These are phyloP conservation scores for Proterorhinus semilunaris DNA, from an alignment of 2,113 vertebrate genomes.

Conservation along the genomic window DNA sequence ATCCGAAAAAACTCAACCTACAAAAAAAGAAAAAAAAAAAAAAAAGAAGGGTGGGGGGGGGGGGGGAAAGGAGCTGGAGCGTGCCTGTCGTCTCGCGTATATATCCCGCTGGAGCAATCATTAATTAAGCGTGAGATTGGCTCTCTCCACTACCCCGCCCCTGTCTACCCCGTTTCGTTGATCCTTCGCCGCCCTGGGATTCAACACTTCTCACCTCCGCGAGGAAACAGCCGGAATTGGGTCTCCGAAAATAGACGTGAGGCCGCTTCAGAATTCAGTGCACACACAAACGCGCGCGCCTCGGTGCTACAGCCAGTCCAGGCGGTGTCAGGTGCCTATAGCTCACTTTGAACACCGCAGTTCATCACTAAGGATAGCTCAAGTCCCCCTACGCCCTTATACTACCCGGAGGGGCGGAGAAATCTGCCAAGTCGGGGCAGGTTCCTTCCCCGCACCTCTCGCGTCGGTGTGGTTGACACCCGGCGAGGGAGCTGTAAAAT, in stretches of 20 bases:
- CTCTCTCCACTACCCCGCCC: constrained; percentile 46
- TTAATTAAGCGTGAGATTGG: constrained; percentile 72
- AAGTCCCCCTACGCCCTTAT: constrained; percentile 46
- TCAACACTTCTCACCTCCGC: constrained; percentile 39
- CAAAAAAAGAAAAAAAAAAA: too few species aligned
- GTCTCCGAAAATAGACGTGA: constrained; percentile 46
- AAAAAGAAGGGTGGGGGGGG: constrained; percentile 9
- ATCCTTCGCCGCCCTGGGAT: constrained; percentile 46
- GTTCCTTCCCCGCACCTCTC: constrained; percentile 47
- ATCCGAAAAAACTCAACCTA: constrained; percentile 11
- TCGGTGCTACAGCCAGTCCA: neutral
- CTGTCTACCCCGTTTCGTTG: constrained; percentile 38
- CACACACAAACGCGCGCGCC: neutral
- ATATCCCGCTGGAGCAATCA: constrained; percentile 49
- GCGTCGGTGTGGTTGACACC: constrained; percentile 57
- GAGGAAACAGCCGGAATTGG: constrained; percentile 29
- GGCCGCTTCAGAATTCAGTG: constrained; percentile 22
- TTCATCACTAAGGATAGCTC: constrained; percentile 63
- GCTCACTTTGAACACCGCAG: constrained; percentile 45
- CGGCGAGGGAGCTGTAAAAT: constrained; percentile 56
- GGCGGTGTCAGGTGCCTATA: constrained; percentile 37
- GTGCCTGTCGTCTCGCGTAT: constrained; percentile 19
- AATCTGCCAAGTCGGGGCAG: constrained; percentile 55
- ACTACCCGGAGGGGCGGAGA: constrained; percentile 49
- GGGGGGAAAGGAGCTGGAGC: constrained; percentile 32